These are phyloP conservation scores for Leucoraja ocellata DNA, from an alignment of 2,797 vertebrate species.

Conservation along the genomic window DNA sequence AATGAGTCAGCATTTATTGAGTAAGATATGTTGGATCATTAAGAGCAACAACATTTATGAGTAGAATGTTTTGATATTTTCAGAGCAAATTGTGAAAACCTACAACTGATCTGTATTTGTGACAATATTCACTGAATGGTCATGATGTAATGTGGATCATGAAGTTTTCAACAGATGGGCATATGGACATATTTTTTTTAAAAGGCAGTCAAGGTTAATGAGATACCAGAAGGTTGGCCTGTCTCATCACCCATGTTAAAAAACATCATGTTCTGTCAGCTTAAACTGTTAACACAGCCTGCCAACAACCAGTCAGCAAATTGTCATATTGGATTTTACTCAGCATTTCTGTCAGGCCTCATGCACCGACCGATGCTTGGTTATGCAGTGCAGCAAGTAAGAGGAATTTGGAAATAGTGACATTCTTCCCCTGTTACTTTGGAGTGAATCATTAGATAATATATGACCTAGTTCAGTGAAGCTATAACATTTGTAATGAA, in stretches of 20 bases:
- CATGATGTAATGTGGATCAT: no score
- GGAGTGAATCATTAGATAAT: neutral
- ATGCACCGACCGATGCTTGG: no score
- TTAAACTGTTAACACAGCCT: neutral
- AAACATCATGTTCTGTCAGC: neutral
- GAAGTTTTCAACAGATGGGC: neutral
- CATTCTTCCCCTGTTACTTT: neutral
- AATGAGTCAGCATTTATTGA: neutral
- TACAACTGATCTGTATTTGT: no score
- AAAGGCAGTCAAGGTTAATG: neutral
- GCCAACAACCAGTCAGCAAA: neutral
- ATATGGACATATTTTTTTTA: neutral
- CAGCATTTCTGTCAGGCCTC: neutral
- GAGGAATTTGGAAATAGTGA: neutral
- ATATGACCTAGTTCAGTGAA: neutral
- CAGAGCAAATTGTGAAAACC: neutral
- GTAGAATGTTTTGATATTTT: neutral
- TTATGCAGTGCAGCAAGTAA: no score
- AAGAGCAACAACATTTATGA: neutral
- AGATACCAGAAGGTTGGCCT: neutral
- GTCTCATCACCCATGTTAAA: neutral
- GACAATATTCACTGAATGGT: no score
- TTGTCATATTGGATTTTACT: neutral
- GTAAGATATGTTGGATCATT: neutral
- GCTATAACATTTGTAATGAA: neutral